Evolutionary conservation across 2,113 vertebrate genomes (phyloP).

Genomic region (Pica pica): DNA sequence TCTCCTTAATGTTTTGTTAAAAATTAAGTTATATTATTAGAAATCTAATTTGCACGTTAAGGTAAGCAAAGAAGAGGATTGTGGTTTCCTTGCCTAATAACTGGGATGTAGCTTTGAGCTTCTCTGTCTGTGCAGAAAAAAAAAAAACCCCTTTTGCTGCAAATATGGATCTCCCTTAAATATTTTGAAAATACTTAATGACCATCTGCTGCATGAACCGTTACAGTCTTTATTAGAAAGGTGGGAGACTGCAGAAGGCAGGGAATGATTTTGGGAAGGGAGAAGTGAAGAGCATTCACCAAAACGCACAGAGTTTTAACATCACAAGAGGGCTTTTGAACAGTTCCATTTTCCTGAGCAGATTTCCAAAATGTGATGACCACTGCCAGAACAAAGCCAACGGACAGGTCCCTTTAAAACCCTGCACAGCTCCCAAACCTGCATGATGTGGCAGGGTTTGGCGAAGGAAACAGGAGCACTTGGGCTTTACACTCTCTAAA

Average conservation of each 20-base stretch:
- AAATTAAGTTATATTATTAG: not conserved
- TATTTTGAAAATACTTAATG: constrained; percentile 12
- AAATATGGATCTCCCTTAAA: not conserved
- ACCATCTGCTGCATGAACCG: not conserved
- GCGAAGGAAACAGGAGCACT: not conserved
- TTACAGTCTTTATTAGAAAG: not conserved
- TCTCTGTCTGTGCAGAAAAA: not conserved
- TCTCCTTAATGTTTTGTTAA: not conserved
- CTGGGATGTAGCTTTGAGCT: not conserved
- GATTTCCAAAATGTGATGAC: not conserved
- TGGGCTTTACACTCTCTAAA: not conserved
- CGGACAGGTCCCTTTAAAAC: not conserved
- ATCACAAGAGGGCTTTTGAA: accelerated
- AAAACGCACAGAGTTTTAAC: not conserved
- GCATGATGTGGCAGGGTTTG: not conserved
- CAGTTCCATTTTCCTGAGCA: not conserved
- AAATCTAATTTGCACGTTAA: not conserved
- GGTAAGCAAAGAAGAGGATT: not conserved
- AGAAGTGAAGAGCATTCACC: not conserved
- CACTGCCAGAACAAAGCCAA: not conserved
- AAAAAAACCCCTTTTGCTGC: not conserved
- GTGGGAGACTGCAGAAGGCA: not conserved
- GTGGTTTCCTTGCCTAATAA: not conserved
- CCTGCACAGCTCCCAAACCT: accelerated
- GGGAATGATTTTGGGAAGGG: not conserved